These are phyloP conservation scores for Rousettus leschenaultii DNA, from an alignment of 2,113 vertebrate species.

Conservation along the genomic window DNA sequence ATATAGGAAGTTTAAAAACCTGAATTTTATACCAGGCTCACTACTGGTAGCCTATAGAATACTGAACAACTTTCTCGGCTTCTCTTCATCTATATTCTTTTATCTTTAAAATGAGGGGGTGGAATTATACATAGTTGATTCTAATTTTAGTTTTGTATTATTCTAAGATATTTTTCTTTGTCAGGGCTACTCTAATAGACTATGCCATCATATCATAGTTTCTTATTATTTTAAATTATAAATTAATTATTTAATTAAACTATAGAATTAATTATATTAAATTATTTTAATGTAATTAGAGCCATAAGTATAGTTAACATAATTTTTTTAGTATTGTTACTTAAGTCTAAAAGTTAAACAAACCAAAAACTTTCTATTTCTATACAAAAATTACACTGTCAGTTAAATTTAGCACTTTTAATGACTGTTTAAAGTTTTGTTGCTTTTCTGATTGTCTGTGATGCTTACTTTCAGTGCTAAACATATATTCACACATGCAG, in stretches of 20 bases:
- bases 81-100: not conserved
- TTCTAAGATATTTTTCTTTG: not conserved
- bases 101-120: not conserved
- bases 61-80: not conserved
- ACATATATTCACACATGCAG: not conserved
- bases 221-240: conserved; percentile 37
- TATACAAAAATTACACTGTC: not conserved
- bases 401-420: conserved; percentile 2
- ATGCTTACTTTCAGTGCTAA: not conserved
- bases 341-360: conserved; percentile 31
- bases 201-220: not conserved
- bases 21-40: not conserved
- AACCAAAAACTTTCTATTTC: conserved; percentile 11
- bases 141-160: not conserved
- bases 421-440: not conserved
- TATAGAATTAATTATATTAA: conserved; percentile 31
- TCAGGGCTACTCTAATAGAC: not conserved
- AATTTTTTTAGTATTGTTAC: not conserved
- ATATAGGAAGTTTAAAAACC: not conserved
- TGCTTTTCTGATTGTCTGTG: not conserved
- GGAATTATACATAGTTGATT: not conserved
- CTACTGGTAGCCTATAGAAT: not conserved
- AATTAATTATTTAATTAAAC: conserved; percentile 47
- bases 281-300: conserved; percentile 33
- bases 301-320: not conserved